Conservation (phyloP, 2,113 vertebrate species). For the Lepus americanus region DNA sequence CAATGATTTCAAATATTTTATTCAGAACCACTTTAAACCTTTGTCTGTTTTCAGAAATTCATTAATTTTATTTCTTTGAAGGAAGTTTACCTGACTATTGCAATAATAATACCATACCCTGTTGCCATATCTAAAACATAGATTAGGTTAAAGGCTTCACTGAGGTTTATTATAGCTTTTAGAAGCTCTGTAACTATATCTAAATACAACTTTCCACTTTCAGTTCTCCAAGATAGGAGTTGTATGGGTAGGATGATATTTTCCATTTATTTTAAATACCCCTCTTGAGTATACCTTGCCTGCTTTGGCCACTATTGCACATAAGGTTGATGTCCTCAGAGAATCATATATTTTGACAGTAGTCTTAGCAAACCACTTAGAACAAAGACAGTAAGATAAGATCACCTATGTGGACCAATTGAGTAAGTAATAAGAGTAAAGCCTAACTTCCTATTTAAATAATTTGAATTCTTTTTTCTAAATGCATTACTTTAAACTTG, state of each 20-base stretch:
- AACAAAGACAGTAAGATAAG: background rate
- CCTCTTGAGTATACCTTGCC: background rate
- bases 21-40: background rate
- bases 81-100: background rate
- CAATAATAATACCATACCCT: rapidly evolving
- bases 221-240: background rate
- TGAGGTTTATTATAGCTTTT: background rate
- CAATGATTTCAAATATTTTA: background rate
- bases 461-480: background rate
- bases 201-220: background rate
- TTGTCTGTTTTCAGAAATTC: background rate
- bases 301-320: background rate
- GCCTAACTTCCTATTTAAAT: background rate
- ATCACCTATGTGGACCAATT: background rate
- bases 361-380: slow-evolving; percentile 6
- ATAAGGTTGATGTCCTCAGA: background rate
- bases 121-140: background rate
- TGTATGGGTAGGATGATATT: background rate
- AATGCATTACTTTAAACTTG: background rate
- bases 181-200: background rate
- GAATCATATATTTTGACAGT: background rate
- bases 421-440: background rate
- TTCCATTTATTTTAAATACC: background rate
- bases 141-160: background rate
- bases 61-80: background rate